A percentile compares a stretch with the other conserved stretches of the same genome.
These are phyloP conservation scores for Bothrops jararaca DNA, from an alignment of 2,113 vertebrate genomes.

Conservation along the genomic window DNA sequence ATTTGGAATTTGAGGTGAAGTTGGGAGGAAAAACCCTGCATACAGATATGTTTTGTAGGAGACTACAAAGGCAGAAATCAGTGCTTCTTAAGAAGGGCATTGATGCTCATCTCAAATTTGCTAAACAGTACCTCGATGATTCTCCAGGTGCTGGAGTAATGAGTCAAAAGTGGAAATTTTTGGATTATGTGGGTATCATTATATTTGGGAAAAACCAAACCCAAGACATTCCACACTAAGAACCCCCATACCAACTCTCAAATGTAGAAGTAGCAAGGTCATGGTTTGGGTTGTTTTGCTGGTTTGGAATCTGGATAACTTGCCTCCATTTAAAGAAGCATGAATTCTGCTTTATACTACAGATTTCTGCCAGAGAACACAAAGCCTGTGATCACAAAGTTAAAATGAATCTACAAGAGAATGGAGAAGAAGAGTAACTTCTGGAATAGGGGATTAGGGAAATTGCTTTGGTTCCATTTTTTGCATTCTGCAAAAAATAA, in stretches of 20 bases:
- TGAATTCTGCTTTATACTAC: background rate
- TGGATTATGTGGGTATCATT: background rate
- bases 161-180: background rate
- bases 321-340: background rate
- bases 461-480: background rate
- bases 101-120: background rate
- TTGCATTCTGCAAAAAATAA: background rate
- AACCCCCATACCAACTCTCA: background rate
- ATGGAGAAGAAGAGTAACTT: background rate
- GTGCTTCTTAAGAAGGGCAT: background rate
- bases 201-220: background rate
- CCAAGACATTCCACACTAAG: background rate
- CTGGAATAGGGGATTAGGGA: background rate
- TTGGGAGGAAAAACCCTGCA: background rate
- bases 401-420: background rate
- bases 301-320: background rate
- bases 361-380: background rate
- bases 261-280: background rate
- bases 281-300: background rate
- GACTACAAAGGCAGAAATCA: background rate
- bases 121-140: background rate
- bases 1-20: background rate
- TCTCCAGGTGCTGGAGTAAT: background rate
- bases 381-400: background rate
- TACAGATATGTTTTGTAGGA: background rate